phyloP scores from a whole-genome alignment of 92 coral and sea anemone species.

The Porites cylindrica region DNA sequence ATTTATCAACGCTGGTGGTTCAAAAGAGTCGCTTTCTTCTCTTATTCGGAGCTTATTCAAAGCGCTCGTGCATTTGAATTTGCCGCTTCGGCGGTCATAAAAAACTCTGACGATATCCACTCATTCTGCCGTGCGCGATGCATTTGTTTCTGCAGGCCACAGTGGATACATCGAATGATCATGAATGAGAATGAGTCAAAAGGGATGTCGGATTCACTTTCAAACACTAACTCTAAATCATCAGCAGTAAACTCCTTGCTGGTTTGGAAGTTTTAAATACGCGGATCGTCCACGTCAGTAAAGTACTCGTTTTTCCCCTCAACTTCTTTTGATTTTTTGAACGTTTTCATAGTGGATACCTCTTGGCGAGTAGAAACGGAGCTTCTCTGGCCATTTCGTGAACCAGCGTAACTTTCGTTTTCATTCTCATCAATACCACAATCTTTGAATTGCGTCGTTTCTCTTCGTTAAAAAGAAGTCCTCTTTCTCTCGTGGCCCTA shows the following conservation, averaged over 20 bases:
- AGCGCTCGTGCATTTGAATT: too few species aligned
- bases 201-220: slow-evolving; percentile 29
- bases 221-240: slow-evolving; percentile 8
- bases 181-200: slow-evolving; percentile 13
- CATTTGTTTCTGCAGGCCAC: too few species aligned
- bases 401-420: neutral
- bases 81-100: too few species aligned
- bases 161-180: too few species aligned
- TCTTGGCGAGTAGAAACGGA: slow-evolving; percentile 5
- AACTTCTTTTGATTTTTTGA: neutral
- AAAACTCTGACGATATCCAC: too few species aligned
- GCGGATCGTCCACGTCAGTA: slow-evolving; percentile 3
- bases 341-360: slow-evolving; percentile 8
- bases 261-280: neutral
- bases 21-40: too few species aligned
- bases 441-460: slow-evolving; percentile 12
- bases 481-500: slow-evolving; percentile 6
- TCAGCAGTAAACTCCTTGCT: neutral
- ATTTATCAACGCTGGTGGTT: too few species aligned
- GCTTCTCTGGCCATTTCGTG: slow-evolving; percentile 19
- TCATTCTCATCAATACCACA: neutral
- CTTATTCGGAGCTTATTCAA: too few species aligned
- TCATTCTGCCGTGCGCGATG: too few species aligned
- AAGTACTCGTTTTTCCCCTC: neutral
- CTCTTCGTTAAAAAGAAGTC: neutral